Evolutionary conservation across 2,888 invertebrate genomes (phyloP), one percentile per base, ranked within the genome.

Genomic region (Acanthosepion lycidas): DNA sequence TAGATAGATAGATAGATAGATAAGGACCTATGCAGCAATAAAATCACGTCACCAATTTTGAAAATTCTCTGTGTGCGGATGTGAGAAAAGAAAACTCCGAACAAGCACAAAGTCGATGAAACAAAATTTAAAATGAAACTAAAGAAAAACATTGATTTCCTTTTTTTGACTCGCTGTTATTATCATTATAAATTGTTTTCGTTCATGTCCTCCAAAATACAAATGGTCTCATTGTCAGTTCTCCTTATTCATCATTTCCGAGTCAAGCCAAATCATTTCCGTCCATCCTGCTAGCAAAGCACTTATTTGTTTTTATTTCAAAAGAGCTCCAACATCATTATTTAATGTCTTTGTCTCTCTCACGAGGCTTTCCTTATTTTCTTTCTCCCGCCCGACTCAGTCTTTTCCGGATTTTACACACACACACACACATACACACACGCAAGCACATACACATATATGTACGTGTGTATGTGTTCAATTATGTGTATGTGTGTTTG

Each of bases 221-320:
- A 78, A 78, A 78, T 33, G 78, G 78, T 33, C 78, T 78, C 18
- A 78, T 78, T 78, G 78, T 78, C 78, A 78, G 78, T 78, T 33
- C 15, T 9, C n/a, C 78, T 78, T n/a, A 78, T 78, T 78, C 78
- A 78, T 78, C 78, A 78, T 78, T 78, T 78, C 78, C 78, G 78
- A 78, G 78, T 78, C 78, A 33, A 78, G n/a, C n/a, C 78, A 78
- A 78, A 78, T 15, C n/a, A 78, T 78, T 78, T 78, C 78, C 78
- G 78, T n/a, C n/a, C 78, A 78, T 33, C 59, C 23, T 59, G 59
- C 59, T 23, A 59, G 59, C 59, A 6, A 59, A n/a, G 78, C 78
- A n/a, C n/a, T n/a, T 78, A 78, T 78, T 78, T 78, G 78, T 78
- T 78, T 78, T 78, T 78, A 78, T 78, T 78, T 78, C 78, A 15